Evolutionary conservation across 2,888 invertebrate genomes (phyloP).

Genomic region (Parnassius smintheus): DNA sequence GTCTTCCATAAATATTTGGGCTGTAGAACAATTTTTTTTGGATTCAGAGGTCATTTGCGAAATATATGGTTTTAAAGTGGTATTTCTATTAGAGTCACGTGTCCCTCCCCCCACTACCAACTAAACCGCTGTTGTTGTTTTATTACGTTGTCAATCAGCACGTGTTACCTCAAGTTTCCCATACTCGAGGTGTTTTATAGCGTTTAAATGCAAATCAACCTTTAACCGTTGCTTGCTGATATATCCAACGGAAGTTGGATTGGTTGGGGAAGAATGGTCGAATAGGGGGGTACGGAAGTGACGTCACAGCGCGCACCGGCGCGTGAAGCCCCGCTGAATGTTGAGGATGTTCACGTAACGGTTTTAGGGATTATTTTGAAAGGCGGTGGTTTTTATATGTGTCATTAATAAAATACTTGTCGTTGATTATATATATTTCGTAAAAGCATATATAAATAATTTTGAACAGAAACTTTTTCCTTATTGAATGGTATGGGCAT

Average conservation of each 20-base stretch:
- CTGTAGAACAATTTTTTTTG: no score
- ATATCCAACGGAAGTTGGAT: conserved; percentile 34
- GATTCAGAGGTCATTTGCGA: no score
- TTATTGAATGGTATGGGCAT: no score
- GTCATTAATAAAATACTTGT: conserved; percentile 3
- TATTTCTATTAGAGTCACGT: no score
- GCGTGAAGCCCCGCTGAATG: conserved; percentile 32
- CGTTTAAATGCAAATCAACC: conserved; percentile 25
- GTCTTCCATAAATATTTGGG: no score
- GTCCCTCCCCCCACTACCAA: no score
- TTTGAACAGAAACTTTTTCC: no score
- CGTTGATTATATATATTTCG: no score
- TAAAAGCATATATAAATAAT: no score
- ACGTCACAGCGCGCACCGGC: conserved; percentile 39
- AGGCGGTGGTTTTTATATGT: conserved; percentile 20
- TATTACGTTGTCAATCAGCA: neutral
- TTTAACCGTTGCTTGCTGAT: conserved; percentile 1
- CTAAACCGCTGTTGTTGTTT: no score
- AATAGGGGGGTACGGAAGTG: conserved; percentile 36
- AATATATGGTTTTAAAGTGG: no score
- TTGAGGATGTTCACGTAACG: conserved; percentile 19
- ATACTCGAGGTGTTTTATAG: conserved; percentile 4
- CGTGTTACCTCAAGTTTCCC: conserved; percentile 12
- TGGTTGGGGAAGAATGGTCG: conserved; percentile 4
- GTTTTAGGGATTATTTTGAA: conserved; percentile 18